phyloP scores from a whole-genome alignment of 2,888 invertebrate species.

The Plusia festucae region DNA sequence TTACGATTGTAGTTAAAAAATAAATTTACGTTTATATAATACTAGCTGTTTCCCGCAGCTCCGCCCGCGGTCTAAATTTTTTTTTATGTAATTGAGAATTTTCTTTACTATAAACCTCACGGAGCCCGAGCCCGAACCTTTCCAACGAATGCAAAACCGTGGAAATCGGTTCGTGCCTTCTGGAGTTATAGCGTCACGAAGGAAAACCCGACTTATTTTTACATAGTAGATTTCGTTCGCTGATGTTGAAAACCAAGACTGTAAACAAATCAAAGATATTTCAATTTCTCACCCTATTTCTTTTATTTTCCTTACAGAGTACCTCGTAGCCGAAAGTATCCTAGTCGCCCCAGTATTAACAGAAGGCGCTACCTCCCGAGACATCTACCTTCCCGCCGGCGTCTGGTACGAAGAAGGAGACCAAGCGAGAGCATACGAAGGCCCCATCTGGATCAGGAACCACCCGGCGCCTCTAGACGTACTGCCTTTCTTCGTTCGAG shows the following conservation, averaged over 20 bases:
- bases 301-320: constrained; percentile 89
- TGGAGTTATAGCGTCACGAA: too few relatives aligned
- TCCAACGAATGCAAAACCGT: too few relatives aligned
- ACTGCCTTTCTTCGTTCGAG: constrained; percentile 91
- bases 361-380: constrained; percentile 89
- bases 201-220: too few relatives aligned
- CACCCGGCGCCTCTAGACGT: constrained; percentile 91
- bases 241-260: neutral
- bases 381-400: constrained; percentile 94
- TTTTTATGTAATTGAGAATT: too few relatives aligned
- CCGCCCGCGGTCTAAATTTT: too few relatives aligned
- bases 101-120: too few relatives aligned
- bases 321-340: constrained; percentile 93
- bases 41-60: too few relatives aligned
- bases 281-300: neutral
- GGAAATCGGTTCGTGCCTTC: too few relatives aligned
- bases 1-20: too few relatives aligned
- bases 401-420: constrained; percentile 92
- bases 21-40: too few relatives aligned
- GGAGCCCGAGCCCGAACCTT: too few relatives aligned
- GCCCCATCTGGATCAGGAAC: constrained; percentile 90
- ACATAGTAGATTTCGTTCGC: too few relatives aligned
- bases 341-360: constrained; percentile 94
- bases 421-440: constrained; percentile 77
- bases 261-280: neutral